Evolutionary conservation across 2,888 invertebrate species (phyloP).

Genomic region (Stramonita haemastoma): DNA sequence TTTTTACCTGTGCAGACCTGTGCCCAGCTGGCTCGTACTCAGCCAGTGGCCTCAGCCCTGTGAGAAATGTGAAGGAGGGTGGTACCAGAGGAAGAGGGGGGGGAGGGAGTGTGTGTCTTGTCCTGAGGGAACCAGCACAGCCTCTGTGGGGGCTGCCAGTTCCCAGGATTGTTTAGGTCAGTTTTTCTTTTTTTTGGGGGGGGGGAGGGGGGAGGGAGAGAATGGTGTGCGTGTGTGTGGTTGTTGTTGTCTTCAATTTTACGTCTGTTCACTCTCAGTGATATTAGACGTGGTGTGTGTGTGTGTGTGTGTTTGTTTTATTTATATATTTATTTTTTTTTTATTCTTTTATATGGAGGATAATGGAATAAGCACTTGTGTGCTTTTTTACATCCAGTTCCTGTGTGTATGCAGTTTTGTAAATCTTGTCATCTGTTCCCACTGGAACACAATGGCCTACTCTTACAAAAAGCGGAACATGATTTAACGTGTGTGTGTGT

Average conservation of each 20-base stretch:
- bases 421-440: too few relatives aligned
- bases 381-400: too few relatives aligned
- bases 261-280: neutral
- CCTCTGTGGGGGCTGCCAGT: slow-evolving; percentile 36
- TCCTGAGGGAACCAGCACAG: slow-evolving; percentile 44
- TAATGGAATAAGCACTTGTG: too few relatives aligned
- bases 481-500: slow-evolving; percentile 4
- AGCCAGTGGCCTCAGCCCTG: slow-evolving; percentile 84
- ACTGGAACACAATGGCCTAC: too few relatives aligned
- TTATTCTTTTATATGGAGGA: too few relatives aligned
- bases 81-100: slow-evolving; percentile 41
- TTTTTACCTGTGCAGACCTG: slow-evolving; percentile 44
- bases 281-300: too few relatives aligned
- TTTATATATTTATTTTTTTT: too few relatives aligned
- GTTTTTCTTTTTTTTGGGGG: neutral
- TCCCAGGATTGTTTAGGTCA: slow-evolving; percentile 46
- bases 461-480: too few relatives aligned
- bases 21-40: slow-evolving; percentile 82
- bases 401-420: too few relatives aligned
- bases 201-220: too few relatives aligned
- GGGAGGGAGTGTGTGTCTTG: slow-evolving; percentile 48
- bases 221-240: neutral
- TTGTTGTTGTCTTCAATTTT: neutral
- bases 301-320: neutral
- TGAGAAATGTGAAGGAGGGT: slow-evolving; percentile 49